Conservation (phyloP, 2,888 invertebrate species). For the Acronicta psi region DNA sequence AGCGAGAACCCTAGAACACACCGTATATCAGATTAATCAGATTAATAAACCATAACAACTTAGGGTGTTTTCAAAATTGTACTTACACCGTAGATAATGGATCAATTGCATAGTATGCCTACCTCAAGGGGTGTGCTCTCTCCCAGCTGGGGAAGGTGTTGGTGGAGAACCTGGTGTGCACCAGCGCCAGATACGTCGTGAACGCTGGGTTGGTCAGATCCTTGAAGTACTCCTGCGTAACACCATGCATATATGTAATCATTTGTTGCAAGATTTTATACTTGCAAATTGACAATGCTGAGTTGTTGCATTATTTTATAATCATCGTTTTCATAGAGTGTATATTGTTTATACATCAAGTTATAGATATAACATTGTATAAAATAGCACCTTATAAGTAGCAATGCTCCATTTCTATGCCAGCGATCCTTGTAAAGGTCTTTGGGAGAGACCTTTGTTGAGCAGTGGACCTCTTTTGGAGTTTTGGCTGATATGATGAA, state of each 20-base stretch:
- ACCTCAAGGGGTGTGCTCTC: conserved; percentile 98
- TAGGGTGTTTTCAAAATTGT: too few species aligned
- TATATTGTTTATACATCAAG: too few species aligned
- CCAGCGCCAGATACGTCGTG: conserved; percentile 98
- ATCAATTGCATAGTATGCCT: conserved; percentile 52
- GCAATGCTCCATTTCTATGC: too few species aligned
- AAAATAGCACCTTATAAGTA: too few species aligned
- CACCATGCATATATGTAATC: neutral
- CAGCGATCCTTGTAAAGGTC: too few species aligned
- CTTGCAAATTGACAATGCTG: neutral
- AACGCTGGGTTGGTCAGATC: conserved; percentile 93
- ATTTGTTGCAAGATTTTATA: neutral
- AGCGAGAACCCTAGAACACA: conserved; percentile 92
- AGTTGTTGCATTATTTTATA: neutral
- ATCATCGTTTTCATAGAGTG: neutral
- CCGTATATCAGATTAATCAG: neutral
- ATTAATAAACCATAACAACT: too few species aligned
- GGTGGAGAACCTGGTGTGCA: conserved; percentile 99
- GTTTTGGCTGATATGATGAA: too few species aligned
- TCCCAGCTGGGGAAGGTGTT: conserved; percentile 99
- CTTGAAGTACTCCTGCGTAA: conserved; percentile 91
- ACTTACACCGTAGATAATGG: too few species aligned
- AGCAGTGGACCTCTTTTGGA: too few species aligned
- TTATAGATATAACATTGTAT: too few species aligned
- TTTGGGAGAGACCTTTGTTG: too few species aligned